Evolutionary conservation across 1,140 invertebrate genomes (phyloP).

Genomic region (Heliothis subflexa): DNA sequence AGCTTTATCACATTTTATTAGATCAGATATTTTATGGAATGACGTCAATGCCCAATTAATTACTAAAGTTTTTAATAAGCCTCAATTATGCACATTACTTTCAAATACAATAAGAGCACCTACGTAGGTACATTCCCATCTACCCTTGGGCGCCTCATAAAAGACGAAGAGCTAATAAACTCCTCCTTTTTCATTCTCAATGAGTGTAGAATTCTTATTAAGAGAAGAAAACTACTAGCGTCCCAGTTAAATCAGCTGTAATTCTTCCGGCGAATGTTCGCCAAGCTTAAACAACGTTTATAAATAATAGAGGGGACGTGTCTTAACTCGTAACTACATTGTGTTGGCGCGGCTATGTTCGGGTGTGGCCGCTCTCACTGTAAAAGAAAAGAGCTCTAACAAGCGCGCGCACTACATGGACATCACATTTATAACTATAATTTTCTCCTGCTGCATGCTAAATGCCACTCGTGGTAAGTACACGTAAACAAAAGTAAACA

Average conservation of each 20-base stretch:
- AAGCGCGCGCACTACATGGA: constrained; percentile 2
- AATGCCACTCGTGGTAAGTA: constrained; percentile 24
- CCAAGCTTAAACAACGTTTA: constrained; percentile 40
- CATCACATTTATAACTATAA: constrained; percentile 24
- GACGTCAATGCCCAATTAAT: too few species aligned
- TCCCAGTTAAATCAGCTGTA: constrained; percentile 34
- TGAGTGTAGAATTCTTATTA: constrained; percentile 21
- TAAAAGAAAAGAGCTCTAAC: constrained; percentile 15
- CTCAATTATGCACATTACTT: neutral
- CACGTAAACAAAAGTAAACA: constrained; percentile 37
- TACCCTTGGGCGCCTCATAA: neutral
- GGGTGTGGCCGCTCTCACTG: neutral
- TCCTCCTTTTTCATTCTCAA: constrained; percentile 17
- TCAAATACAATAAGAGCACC: neutral
- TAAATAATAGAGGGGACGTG: constrained; percentile 37
- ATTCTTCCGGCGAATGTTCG: constrained; percentile 36
- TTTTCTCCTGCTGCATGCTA: constrained; percentile 32
- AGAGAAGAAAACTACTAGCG: constrained; percentile 22
- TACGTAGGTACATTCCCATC: neutral
- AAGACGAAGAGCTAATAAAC: constrained; percentile 1
- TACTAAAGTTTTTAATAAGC: neutral
- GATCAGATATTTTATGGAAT: too few species aligned
- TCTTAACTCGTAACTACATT: constrained; percentile 37
- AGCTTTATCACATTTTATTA: too few species aligned
- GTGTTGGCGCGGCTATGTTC: neutral